phyloP scores from a whole-genome alignment of 2,888 invertebrate species.

The Suillia variegata region DNA sequence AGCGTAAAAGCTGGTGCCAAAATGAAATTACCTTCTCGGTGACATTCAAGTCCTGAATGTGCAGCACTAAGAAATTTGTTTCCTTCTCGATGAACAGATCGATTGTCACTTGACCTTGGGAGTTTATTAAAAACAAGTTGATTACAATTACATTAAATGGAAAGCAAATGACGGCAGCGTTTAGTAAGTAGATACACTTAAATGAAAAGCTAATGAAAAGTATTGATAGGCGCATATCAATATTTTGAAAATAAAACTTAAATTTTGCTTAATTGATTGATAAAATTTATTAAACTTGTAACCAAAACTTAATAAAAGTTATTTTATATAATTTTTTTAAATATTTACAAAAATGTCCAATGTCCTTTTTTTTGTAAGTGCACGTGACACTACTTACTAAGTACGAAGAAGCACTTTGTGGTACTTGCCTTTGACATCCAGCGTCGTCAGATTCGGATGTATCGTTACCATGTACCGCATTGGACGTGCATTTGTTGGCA shows the following conservation, averaged over 20 bases:
- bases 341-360: too few relatives aligned
- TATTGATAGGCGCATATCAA: too few relatives aligned
- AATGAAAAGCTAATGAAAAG: too few relatives aligned
- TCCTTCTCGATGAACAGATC: slow-evolving; percentile 83
- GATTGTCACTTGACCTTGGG: slow-evolving; percentile 81
- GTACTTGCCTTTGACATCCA: slow-evolving; percentile 81
- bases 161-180: slow-evolving; percentile 1
- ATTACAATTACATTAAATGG: background rate
- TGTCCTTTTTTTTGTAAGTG: too few relatives aligned
- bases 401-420: too few relatives aligned
- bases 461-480: slow-evolving; percentile 86
- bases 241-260: too few relatives aligned
- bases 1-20: background rate
- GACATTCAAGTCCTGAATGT: slow-evolving; percentile 84
- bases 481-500: slow-evolving; percentile 80
- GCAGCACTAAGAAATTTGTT: slow-evolving; percentile 81
- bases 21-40: slow-evolving; percentile 73
- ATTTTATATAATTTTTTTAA: too few relatives aligned
- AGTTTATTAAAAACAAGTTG: too few relatives aligned
- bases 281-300: too few relatives aligned
- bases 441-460: slow-evolving; percentile 90
- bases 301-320: too few relatives aligned
- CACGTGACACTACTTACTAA: too few relatives aligned
- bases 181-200: background rate
- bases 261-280: too few relatives aligned